phyloP scores from a whole-genome alignment of 1,140 invertebrate species.

The Plectrocnemia conspersa region DNA sequence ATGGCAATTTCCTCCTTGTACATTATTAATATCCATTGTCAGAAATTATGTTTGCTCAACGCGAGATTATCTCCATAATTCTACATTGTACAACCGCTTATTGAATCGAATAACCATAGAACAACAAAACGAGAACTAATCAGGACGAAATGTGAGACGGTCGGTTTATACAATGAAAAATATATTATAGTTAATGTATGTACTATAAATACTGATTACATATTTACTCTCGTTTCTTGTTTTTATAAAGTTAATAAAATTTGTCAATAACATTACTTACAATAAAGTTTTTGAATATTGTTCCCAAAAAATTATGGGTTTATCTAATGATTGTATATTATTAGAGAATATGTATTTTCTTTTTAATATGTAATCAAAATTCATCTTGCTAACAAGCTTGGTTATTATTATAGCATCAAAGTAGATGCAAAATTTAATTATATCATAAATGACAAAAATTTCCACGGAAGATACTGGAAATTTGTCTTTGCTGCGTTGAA shows the following conservation, averaged over 20 bases:
- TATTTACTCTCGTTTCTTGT: background rate
- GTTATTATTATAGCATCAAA: too few species aligned
- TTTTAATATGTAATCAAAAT: background rate
- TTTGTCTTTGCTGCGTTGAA: too few species aligned
- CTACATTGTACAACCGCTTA: background rate
- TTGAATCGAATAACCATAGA: background rate
- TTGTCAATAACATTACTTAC: background rate
- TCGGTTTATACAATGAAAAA: too few species aligned
- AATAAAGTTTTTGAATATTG: background rate
- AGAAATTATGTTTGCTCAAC: conserved; percentile 8
- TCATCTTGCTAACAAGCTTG: too few species aligned
- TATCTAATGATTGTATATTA: background rate
- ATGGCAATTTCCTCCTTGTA: background rate
- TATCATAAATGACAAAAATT: background rate
- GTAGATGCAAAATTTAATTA: background rate
- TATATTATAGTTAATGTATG: too few species aligned
- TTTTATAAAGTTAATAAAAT: background rate
- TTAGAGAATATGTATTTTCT: background rate
- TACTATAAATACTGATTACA: too few species aligned
- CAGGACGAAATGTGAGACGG: background rate
- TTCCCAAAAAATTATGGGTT: too few species aligned
- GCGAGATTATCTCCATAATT: conserved; percentile 1
- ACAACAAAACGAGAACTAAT: background rate
- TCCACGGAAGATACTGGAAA: background rate
- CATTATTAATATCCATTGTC: conserved; percentile 7